Conservation (phyloP, 2,888 invertebrate species). For the Diaphora mendica region DNA sequence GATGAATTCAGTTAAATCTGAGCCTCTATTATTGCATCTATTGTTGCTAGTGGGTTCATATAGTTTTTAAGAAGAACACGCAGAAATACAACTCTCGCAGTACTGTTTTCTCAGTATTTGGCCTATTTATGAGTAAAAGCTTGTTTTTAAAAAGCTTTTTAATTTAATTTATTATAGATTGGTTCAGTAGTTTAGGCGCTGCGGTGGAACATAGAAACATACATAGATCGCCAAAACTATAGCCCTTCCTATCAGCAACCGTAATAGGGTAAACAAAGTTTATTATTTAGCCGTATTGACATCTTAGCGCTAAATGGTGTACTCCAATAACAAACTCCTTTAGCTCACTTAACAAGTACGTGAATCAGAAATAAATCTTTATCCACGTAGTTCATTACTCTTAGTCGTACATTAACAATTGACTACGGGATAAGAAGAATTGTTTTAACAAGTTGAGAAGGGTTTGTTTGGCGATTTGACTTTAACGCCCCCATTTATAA, state of each 20-base stretch:
- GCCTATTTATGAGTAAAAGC: too few species aligned
- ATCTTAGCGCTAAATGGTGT: not conserved
- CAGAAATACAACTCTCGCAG: too few species aligned
- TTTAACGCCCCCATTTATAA: not conserved
- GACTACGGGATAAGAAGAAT: not conserved
- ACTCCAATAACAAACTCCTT: not conserved
- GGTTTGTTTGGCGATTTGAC: constrained; percentile 1
- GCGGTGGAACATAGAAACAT: too few species aligned
- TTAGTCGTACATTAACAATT: not conserved
- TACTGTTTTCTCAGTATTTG: too few species aligned
- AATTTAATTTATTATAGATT: too few species aligned
- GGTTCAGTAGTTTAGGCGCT: too few species aligned
- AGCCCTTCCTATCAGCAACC: too few species aligned
- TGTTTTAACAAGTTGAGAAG: not conserved
- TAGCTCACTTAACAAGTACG: not conserved
- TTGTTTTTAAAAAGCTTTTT: too few species aligned
- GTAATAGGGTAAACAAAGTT: too few species aligned
- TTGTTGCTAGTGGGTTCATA: too few species aligned
- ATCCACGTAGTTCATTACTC: not conserved
- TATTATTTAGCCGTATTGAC: not conserved
- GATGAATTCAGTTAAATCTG: not conserved
- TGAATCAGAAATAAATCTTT: not conserved
- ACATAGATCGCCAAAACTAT: too few species aligned
- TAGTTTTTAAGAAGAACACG: too few species aligned
- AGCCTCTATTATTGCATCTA: not conserved